A percentile compares a stretch with the other conserved stretches of the same genome.
Conservation (phyloP, 2,797 vertebrate genomes). For the Melanotaenia boesemani region DNA sequence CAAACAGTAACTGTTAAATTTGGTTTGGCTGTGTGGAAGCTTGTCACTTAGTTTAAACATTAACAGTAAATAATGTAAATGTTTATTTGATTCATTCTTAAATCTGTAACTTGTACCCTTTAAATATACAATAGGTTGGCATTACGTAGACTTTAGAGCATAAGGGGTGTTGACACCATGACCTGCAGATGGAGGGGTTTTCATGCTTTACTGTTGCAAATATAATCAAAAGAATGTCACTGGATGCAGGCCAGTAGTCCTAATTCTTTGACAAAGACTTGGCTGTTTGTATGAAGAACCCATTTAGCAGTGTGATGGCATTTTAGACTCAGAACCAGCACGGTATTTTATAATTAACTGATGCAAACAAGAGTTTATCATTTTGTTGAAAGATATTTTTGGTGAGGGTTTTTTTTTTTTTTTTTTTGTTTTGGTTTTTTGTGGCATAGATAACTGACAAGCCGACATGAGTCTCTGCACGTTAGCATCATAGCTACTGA, state of each 20-base stretch:
- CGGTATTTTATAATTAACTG: constrained; percentile 51
- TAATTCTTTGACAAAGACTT: constrained; percentile 64
- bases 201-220: neutral
- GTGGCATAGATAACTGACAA: constrained; percentile 6
- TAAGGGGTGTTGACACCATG: neutral
- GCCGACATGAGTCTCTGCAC: neutral
- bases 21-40: constrained; percentile 40
- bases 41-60: constrained; percentile 39
- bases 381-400: constrained; percentile 30
- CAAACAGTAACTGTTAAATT: constrained; percentile 57
- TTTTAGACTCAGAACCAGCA: constrained; percentile 53
- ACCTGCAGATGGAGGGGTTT: constrained; percentile 8
- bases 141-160: neutral
- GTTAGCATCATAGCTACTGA: neutral
- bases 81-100: neutral
- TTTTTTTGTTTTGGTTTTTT: neutral
- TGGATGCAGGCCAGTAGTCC: constrained; percentile 32
- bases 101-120: neutral
- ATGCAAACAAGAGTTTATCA: constrained; percentile 10
- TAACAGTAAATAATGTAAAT: neutral
- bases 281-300: constrained; percentile 59
- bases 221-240: constrained; percentile 13
- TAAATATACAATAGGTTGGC: neutral
- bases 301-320: constrained; percentile 48
- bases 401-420: neutral